Evolutionary conservation across 1,140 invertebrate genomes (phyloP), one percentile per base, ranked within the genome.

Genomic region (Eupeodes corollae): DNA sequence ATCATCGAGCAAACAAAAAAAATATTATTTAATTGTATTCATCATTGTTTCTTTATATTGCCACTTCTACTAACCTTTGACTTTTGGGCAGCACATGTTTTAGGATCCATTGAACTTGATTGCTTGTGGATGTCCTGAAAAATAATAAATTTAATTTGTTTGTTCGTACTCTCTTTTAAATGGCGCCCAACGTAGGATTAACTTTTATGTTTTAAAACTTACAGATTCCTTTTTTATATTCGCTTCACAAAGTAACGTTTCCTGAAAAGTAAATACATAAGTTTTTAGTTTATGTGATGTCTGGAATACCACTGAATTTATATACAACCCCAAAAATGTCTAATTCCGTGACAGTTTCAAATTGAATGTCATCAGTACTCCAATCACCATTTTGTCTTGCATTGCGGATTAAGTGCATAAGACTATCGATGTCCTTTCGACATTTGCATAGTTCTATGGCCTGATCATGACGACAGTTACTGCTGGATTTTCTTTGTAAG

Each of bases 351-450:
- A 67, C 12, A 0, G 63, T 62, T 14, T 66, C 57, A 44, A 67
- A 44, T 6, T 46, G 31, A 0, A 67, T 12, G 1, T 46, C 47
- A 0, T 52, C 31, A 0, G 44, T 45, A 16, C 56, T 52, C 63
- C 59, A 63, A 5, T 3, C 30, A 13, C 50, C 46, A 11, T 43
- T 38, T n/a, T 63, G 51, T n/a, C 48, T 58, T 1, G 57, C 56
- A 15, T 43, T 46, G 38, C 57, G 57, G 6, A 67, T 52, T 2
- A 62, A 31, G 39, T 61, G 54, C 1, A 57, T 50, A 1, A 67
- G 52, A 6, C 50, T 51, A 21, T 55, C 51, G 0, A 67, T 48
- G 30, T 67, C 63, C 21, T 51, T 56, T 1, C 55, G 56, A 50
- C 56, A 44, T 40, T 58, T 58, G 0, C 52, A 51, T 41, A 60